Percentiles rank a stretch among this genome's conserved stretches.
phyloP scores from a whole-genome alignment of 2,797 vertebrate species.

The Eurystomus glaucurus region DNA sequence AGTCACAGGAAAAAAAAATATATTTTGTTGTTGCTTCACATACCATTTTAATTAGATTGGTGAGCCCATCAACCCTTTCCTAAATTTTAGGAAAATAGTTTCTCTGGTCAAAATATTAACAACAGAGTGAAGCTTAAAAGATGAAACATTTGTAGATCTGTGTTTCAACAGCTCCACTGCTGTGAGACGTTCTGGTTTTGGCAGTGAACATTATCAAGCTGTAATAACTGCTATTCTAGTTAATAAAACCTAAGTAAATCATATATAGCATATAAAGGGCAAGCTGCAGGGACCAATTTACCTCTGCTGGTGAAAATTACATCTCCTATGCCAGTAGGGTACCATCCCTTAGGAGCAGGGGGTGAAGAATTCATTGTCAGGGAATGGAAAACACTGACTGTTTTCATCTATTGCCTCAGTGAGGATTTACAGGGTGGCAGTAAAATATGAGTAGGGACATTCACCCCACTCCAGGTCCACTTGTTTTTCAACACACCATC shows the following conservation, averaged over 20 bases:
- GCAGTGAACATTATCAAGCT: slow-evolving; percentile 8
- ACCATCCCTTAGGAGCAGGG: not conserved
- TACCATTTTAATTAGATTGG: not conserved
- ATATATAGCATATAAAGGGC: slow-evolving; percentile 7
- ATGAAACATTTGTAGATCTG: not conserved
- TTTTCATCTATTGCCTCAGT: slow-evolving; percentile 23
- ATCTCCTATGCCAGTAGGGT: not conserved
- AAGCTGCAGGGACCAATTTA: slow-evolving; percentile 44
- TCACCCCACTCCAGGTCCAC: not conserved
- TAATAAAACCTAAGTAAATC: slow-evolving; percentile 57
- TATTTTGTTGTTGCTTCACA: not conserved
- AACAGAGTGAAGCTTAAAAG: not conserved
- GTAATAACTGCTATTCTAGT: slow-evolving; percentile 13
- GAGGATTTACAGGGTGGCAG: slow-evolving; percentile 8
- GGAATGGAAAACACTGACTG: slow-evolving; percentile 19
- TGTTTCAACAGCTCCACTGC: not conserved
- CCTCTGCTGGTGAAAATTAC: slow-evolving; percentile 53
- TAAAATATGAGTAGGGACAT: not conserved
- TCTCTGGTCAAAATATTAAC: slow-evolving; percentile 4
- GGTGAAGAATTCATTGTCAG: slow-evolving; percentile 34
- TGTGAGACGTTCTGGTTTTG: slow-evolving; percentile 21
- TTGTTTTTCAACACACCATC: not conserved
- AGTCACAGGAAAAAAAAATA: not conserved
- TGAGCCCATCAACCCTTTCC: not conserved
- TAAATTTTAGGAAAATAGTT: not conserved